Evolutionary conservation across 2,797 vertebrate genomes (phyloP), one percentile per base, ranked within the genome.

Genomic region (Chloroceryle inda): DNA sequence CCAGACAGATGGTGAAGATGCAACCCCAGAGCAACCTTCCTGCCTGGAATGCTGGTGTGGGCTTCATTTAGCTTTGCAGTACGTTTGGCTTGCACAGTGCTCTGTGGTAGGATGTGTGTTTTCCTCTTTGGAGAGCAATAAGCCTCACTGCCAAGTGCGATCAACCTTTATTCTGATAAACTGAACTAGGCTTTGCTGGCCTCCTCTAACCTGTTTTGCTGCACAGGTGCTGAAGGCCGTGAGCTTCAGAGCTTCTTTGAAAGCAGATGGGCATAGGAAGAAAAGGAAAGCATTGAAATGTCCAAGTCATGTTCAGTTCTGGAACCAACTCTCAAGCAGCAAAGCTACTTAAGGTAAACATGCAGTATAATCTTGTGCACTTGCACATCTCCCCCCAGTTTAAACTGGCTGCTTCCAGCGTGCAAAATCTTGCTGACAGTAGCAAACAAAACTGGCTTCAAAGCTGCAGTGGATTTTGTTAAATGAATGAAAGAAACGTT

Each of bases 401-500:
- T 67, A 55, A 86, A 73, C 5, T 59, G 37, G 31, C 45, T 59
- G 38, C 44, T 66, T 64, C 45, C 42, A n/a, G 23, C 2, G 10
- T 67, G 23, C 40, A 74, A 62, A 62, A 86, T 75, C n/a, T 75
- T 69, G 29, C 72, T 62, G 58, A 55, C 10, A 58, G 21, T 8
- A 42, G 58, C 2, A 10, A 80, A 45, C 17, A 87, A 29, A 79
- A 88, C 56, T 23, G 53, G 23, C 23, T 66, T 92, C 86, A 89
- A 89, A 81, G 10, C 6, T 59, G 27, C 24, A 27, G 49, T 62
- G 68, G 68, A 87, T 89, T 90, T 93, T 77, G 14, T 91, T 91
- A 84, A 86, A 81, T 69, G 74, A 90, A 71, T 88, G 69, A 84
- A 45, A 68, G 86, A 85, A 73, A 92, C 76, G 24, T 49, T 85